A percentile compares a stretch with the other conserved stretches of the same genome.
phyloP scores from a whole-genome alignment of 2,888 invertebrate species.

The Camptogramma bilineatum region DNA sequence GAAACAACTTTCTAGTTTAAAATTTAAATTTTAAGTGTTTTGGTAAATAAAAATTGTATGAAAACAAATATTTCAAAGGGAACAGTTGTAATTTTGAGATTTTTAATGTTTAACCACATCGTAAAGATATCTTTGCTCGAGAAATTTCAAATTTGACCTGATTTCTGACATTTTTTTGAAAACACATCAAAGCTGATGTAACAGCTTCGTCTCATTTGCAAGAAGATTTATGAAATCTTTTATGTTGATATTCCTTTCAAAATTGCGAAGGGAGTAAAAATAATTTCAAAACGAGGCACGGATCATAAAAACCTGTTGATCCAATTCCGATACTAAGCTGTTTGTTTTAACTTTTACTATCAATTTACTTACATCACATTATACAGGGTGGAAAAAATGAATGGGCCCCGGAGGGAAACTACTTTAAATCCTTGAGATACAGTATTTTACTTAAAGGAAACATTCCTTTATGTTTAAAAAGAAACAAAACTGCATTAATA shows the following conservation, averaged over 20 bases:
- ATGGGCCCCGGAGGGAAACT: too few species aligned
- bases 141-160: constrained; percentile 34
- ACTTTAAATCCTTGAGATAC: too few species aligned
- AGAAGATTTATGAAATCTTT: constrained; percentile 27
- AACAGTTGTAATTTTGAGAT: constrained; percentile 34
- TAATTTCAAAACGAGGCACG: constrained; percentile 8
- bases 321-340: not conserved
- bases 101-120: constrained; percentile 33
- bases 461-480: too few species aligned
- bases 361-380: too few species aligned
- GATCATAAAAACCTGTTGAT: constrained; percentile 4
- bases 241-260: constrained; percentile 20
- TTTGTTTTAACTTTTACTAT: not conserved
- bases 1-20: too few species aligned
- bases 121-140: constrained; percentile 39
- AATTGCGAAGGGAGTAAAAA: constrained; percentile 13
- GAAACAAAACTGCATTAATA: too few species aligned
- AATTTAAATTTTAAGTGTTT: not conserved
- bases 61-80: constrained; percentile 11
- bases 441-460: too few species aligned
- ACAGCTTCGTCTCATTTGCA: constrained; percentile 28
- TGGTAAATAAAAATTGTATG: not conserved
- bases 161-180: constrained; percentile 40
- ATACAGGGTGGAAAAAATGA: too few species aligned
- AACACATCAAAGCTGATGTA: constrained; percentile 40